A percentile compares a stretch with the other conserved stretches of the same genome.
These are phyloP conservation scores for Lemur catta DNA, from an alignment of 2,797 vertebrate genomes.

Conservation along the genomic window DNA sequence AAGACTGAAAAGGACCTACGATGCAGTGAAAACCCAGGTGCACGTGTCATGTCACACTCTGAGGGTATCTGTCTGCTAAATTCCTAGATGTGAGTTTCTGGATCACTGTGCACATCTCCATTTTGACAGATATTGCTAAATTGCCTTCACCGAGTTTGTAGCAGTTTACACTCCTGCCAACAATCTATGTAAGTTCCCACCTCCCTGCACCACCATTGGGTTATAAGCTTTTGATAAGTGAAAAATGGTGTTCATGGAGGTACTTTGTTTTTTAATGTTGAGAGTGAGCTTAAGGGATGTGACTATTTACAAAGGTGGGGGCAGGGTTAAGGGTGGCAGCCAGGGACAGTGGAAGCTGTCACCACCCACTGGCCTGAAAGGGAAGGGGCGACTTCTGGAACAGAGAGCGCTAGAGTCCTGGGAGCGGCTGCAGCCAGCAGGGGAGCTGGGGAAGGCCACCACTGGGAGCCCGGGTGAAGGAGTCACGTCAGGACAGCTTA, in stretches of 20 bases:
- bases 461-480: background rate
- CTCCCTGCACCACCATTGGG: background rate
- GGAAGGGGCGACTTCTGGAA: background rate
- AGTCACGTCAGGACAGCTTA: background rate
- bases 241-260: background rate
- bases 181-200: background rate
- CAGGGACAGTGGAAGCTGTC: background rate
- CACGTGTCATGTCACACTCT: accelerated
- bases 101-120: accelerated
- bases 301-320: background rate
- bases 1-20: background rate
- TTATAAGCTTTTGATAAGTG: background rate
- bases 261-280: background rate
- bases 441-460: too few species aligned
- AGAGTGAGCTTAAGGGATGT: background rate
- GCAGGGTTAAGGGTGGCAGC: background rate
- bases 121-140: background rate
- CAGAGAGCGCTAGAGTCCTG: background rate
- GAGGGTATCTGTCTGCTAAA: background rate
- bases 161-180: background rate
- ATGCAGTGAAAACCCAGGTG: background rate
- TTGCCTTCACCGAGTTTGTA: accelerated
- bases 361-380: background rate
- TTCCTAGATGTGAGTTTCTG: background rate
- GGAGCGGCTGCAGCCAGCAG: background rate